A percentile compares a stretch with the other conserved stretches of the same genome.
Evolutionary conservation across 2,888 invertebrate species (phyloP).

Genomic region (Sicus ferrugineus): DNA sequence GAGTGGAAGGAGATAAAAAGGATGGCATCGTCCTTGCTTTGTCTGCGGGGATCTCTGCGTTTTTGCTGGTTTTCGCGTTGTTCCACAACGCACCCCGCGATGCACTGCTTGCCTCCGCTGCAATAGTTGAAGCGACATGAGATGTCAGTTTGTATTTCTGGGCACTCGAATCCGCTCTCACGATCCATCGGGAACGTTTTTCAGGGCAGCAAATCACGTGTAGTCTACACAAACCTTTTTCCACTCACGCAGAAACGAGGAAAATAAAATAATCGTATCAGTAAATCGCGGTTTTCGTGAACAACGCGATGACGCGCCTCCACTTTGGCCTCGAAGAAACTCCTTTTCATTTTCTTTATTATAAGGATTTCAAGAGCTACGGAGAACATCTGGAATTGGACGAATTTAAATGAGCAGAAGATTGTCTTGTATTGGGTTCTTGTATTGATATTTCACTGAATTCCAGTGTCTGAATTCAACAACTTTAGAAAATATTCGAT

Average conservation of each 20-base stretch:
- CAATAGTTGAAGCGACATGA: conserved; percentile 10
- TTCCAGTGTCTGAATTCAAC: too few species aligned
- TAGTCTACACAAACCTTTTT: background rate
- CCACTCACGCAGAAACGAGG: background rate
- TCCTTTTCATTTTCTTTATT: too few species aligned
- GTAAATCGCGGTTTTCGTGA: background rate
- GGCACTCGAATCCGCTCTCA: background rate
- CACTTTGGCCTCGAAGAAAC: too few species aligned
- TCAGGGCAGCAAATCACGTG: too few species aligned
- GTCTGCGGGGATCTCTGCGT: background rate
- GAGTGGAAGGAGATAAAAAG: conserved; percentile 16
- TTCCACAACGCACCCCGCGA: background rate
- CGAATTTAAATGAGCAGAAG: too few species aligned
- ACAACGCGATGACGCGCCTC: background rate
- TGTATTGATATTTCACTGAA: too few species aligned
- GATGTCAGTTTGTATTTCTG: conserved; percentile 1
- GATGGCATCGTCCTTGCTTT: conserved; percentile 5
- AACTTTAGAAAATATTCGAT: too few species aligned
- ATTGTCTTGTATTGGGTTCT: too few species aligned
- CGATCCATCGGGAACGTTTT: background rate
- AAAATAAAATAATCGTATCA: background rate
- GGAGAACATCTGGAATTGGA: too few species aligned
- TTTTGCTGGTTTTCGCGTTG: background rate
- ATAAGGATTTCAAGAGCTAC: too few species aligned
- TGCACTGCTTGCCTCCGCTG: background rate